These are phyloP conservation scores for Octonoba sinensis DNA, from an alignment of 2,888 invertebrate species.

Conservation along the genomic window DNA sequence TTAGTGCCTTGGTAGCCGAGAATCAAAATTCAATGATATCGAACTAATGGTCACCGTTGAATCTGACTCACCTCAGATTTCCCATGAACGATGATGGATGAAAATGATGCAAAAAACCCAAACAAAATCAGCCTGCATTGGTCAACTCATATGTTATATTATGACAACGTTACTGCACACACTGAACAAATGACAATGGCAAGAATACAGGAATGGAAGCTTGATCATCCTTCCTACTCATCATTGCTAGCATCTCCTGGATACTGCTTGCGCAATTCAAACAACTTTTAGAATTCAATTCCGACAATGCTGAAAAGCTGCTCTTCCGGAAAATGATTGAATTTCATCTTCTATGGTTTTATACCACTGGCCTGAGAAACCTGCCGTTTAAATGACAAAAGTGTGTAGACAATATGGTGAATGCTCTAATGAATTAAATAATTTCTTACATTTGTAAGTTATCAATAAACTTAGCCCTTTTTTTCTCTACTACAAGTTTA, in stretches of 20 bases:
- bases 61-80: neutral
- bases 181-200: neutral
- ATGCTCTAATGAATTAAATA: neutral
- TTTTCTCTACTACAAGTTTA: too few relatives aligned
- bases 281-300: neutral
- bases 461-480: neutral
- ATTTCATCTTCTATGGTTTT: neutral
- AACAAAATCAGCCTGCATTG: neutral
- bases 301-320: neutral
- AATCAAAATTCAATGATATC: neutral
- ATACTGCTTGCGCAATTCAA: neutral
- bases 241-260: neutral
- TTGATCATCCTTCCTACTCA: neutral
- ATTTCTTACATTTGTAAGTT: neutral
- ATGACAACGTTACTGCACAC: neutral
- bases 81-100: neutral
- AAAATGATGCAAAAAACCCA: neutral
- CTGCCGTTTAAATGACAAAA: slow-evolving; percentile 6
- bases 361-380: neutral
- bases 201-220: neutral
- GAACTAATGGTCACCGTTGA: neutral
- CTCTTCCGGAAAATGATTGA: neutral
- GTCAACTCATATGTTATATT: neutral
- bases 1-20: neutral
- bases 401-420: neutral